Percentiles rank a stretch among this genome's conserved stretches.
These are phyloP conservation scores for Epinephelus malabaricus DNA, from an alignment of 2,797 vertebrate species.

Conservation along the genomic window DNA sequence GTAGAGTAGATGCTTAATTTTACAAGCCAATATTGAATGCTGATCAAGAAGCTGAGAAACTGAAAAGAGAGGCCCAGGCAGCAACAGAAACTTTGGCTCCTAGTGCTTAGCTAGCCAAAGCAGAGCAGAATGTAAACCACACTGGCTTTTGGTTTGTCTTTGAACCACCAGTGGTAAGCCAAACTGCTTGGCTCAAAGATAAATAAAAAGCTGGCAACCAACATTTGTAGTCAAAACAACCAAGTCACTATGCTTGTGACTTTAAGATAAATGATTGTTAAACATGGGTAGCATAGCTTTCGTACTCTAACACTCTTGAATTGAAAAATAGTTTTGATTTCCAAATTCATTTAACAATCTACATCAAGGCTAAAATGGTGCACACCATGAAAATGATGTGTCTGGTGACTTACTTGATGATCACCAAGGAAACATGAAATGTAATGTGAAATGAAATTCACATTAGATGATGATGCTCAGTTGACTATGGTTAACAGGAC, in stretches of 20 bases:
- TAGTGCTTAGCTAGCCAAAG: not conserved
- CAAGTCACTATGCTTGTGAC: not conserved
- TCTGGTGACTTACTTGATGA: constrained; percentile 35
- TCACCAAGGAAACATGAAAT: constrained; percentile 24
- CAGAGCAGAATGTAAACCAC: not conserved
- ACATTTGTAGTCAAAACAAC: constrained; percentile 10
- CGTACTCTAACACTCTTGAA: not conserved
- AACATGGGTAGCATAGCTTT: not conserved
- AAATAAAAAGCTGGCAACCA: constrained; percentile 1
- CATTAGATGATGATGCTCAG: constrained; percentile 22
- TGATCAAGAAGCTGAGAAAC: constrained; percentile 16
- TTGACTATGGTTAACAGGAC: constrained; percentile 14
- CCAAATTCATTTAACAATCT: not conserved
- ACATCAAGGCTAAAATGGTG: constrained; percentile 14
- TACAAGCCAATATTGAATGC: not conserved
- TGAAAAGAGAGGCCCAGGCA: constrained; percentile 20
- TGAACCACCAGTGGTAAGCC: constrained; percentile 9
- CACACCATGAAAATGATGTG: constrained; percentile 55
- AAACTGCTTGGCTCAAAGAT: not conserved
- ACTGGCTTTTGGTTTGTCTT: constrained; percentile 11
- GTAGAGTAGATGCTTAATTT: not conserved
- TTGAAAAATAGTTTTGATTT: not conserved
- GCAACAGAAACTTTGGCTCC: constrained; percentile 1
- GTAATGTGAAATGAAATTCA: constrained; percentile 9
- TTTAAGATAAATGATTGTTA: not conserved